Base-by-base conservation (phyloP, 2,113 vertebrate genomes). In the Apaloderma vittatum region DNA sequence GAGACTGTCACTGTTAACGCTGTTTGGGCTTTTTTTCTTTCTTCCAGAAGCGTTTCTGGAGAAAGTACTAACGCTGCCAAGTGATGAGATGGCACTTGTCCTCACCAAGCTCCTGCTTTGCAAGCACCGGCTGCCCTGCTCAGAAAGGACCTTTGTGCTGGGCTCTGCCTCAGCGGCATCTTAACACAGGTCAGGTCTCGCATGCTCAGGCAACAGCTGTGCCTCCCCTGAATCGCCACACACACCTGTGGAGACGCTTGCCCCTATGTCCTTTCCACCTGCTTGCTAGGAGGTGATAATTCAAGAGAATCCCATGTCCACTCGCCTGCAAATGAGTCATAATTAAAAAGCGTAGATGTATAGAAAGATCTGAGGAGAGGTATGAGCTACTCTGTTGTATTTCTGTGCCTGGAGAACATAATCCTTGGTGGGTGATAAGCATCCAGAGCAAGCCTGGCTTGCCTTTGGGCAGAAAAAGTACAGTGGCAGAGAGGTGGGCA, bases 281-380 rank as follows among this genome's bases (percentile, higher is more conserved):
- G 0, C 54, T 61, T 0, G 0, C 40, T 22, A 4, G 26, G 29
- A 74, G 40, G 8, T 0, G 0, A 24, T 8, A 12, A 26, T 19
- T 32, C 43, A 9, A 37, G n/a, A 45, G 18, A 9, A 14, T n/a
- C 37, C 51, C 4, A 0, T 19, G 24, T 6, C 11, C 30, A 2
- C 23, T 26, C 62, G 17, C 12, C 9, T 0, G 0, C 9, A 15
- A 49, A 27, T 11, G 4, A 22, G 37, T 51, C 1, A 0, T 19
- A 4, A 37, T 65, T 81, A 1, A 32, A 52, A 10, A 48, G 37
- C 26, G 24, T 6, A 3, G 1, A 36, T 62, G 46, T 14, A 0
- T 10, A 46, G 49, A 15, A 68, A 68, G 37, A 21, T 59, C 15
- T n/a, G 18, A 52, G 45, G 23, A 52, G 32, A 52, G 52, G 43